Percentiles rank a stretch among this genome's conserved stretches.
phyloP scores from a whole-genome alignment of 2,113 vertebrate species.

The Leptosomus discolor region DNA sequence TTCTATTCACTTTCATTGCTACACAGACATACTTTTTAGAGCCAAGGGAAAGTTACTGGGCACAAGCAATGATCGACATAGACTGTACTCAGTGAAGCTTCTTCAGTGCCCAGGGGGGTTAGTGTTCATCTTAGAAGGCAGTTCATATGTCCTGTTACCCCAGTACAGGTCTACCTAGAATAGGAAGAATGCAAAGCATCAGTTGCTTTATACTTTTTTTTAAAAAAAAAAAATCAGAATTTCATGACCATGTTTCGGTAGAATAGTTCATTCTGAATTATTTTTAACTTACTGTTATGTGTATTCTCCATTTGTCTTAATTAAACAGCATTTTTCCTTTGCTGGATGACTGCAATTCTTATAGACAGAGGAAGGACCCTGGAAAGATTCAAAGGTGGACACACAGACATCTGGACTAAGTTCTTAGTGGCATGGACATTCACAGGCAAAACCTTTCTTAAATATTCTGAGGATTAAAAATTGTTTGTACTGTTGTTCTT shows the following conservation, averaged over 20 bases:
- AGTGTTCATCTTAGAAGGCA: neutral
- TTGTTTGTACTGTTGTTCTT: neutral
- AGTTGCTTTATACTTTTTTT: neutral
- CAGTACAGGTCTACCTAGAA: neutral
- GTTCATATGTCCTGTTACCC: neutral
- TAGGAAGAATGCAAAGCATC: neutral
- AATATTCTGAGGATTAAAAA: neutral
- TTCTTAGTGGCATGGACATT: neutral
- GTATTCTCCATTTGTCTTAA: neutral
- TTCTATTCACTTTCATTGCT: neutral
- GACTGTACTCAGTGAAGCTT: neutral
- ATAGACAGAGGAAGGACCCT: neutral
- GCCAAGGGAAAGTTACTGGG: neutral
- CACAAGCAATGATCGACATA: neutral
- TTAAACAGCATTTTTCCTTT: neutral
- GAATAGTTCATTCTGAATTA: neutral
- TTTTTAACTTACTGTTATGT: neutral
- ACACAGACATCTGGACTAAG: neutral
- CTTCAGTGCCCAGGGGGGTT: neutral
- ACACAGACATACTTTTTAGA: neutral
- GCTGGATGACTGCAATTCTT: neutral
- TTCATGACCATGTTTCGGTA: neutral
- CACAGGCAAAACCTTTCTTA: neutral
- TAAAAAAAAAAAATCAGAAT: neutral
- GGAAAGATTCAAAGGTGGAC: neutral